phyloP scores from a whole-genome alignment of 2,888 invertebrate genomes.

The Sycophila texana region DNA sequence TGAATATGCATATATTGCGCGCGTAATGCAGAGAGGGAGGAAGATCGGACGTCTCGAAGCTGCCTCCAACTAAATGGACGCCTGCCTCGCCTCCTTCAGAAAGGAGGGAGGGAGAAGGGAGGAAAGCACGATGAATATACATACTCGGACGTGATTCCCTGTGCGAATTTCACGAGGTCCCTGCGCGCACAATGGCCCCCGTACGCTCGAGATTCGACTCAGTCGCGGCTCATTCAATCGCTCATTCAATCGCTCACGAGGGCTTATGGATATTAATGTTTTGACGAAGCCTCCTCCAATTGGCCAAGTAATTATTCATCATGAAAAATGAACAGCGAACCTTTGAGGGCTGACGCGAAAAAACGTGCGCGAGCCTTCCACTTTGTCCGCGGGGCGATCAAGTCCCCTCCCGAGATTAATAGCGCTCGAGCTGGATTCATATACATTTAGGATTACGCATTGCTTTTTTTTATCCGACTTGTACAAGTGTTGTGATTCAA shows the following conservation, averaged over 20 bases:
- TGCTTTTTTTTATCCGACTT: not conserved
- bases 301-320: conserved; percentile 35
- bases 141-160: conserved; percentile 11
- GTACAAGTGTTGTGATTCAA: no score
- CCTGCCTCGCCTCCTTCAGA: no score
- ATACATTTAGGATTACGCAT: no score
- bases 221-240: not conserved
- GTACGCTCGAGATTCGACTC: not conserved
- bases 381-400: no score
- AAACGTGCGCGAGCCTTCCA: no score
- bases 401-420: no score
- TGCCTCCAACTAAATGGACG: no score
- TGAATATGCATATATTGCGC: conserved; percentile 73
- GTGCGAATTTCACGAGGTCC: not conserved
- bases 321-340: conserved; percentile 21
- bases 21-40: conserved; percentile 27
- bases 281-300: conserved; percentile 1
- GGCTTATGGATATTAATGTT: conserved; percentile 22
- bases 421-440: no score
- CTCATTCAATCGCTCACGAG: not conserved
- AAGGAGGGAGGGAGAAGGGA: no score
- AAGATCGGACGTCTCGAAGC: conserved; percentile 12
- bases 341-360: not conserved
- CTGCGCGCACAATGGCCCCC: conserved; percentile 1
- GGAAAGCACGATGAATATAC: conserved; percentile 1